phyloP scores from a whole-genome alignment of 2,888 invertebrate genomes.

The Blera fallax region DNA sequence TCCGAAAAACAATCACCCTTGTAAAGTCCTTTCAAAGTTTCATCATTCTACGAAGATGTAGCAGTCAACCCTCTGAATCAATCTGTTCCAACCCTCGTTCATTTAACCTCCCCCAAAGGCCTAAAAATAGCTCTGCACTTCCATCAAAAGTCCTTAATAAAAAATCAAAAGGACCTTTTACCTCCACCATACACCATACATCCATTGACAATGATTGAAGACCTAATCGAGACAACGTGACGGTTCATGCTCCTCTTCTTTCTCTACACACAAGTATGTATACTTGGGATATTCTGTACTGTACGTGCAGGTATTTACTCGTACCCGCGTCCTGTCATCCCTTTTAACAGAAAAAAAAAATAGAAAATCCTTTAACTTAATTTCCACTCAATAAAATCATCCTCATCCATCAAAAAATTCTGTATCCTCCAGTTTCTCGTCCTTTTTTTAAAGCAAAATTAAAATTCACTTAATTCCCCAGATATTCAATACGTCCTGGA shows the following conservation, averaged over 20 bases:
- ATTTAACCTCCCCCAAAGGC: background rate
- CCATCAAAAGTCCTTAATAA: background rate
- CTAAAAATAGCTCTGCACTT: background rate
- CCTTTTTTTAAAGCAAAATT: constrained; percentile 15
- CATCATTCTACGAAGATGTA: background rate
- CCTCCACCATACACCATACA: background rate
- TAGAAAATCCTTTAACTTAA: constrained; percentile 24
- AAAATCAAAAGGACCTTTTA: background rate
- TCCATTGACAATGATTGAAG: constrained; percentile 59
- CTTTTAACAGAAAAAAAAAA: background rate
- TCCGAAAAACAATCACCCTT: no score
- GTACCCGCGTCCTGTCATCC: background rate
- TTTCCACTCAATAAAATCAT: constrained; percentile 55
- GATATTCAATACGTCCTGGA: background rate
- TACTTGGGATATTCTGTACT: constrained; percentile 14
- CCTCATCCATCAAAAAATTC: constrained; percentile 61
- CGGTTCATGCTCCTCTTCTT: constrained; percentile 26
- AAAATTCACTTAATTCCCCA: constrained; percentile 44
- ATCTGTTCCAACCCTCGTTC: background rate
- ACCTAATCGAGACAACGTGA: constrained; percentile 47
- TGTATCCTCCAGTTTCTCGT: background rate
- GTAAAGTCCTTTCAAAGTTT: background rate
- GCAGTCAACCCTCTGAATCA: background rate
- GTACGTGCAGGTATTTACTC: constrained; percentile 6
- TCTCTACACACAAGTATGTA: constrained; percentile 3